Evolutionary conservation across 2,113 vertebrate species (phyloP).

Genomic region (Seriola aureovittata): DNA sequence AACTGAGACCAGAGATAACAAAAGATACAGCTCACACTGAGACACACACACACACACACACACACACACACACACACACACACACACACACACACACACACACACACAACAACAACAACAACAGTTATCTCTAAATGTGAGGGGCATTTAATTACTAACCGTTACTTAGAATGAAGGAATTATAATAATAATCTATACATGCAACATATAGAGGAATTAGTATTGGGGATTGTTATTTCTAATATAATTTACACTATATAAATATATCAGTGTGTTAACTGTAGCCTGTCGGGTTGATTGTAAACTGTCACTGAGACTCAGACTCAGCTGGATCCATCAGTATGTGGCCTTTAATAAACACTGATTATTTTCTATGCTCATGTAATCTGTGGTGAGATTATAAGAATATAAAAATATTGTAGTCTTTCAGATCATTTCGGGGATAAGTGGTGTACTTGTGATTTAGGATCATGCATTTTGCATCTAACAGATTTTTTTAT

Average conservation of each 20-base stretch:
- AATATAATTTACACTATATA: neutral
- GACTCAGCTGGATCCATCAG: neutral
- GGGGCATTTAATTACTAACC: neutral
- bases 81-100: conserved; percentile 1
- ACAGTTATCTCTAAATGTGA: neutral
- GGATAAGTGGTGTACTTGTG: neutral
- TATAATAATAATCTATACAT: neutral
- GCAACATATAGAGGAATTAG: neutral
- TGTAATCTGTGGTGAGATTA: conserved; percentile 3
- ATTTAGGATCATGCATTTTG: neutral
- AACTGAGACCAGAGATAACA: conserved; percentile 80
- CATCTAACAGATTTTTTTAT: neutral
- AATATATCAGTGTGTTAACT: neutral
- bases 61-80: neutral
- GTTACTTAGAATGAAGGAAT: neutral
- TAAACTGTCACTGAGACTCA: no score
- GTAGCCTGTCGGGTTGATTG: neutral
- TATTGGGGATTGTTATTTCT: neutral
- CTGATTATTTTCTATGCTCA: neutral
- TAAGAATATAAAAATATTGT: neutral
- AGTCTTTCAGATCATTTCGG: neutral
- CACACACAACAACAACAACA: conserved; percentile 3
- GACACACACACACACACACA: neutral
- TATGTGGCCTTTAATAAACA: neutral
- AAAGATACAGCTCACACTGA: conserved; percentile 79